phyloP scores from a whole-genome alignment of 37 sponge, comb jelly and placozoan species.

The Cladorhizidae sp. region DNA sequence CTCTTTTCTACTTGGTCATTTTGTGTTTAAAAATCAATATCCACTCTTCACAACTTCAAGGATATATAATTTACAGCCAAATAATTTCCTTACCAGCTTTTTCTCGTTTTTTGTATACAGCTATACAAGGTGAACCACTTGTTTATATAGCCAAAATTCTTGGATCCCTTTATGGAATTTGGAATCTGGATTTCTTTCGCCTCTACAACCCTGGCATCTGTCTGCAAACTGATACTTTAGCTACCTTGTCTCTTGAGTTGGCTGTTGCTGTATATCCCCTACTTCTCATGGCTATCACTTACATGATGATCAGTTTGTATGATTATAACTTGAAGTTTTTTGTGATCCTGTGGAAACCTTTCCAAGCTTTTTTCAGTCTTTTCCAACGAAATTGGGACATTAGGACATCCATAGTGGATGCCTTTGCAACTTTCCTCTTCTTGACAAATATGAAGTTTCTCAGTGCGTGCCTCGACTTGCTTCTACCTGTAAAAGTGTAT shows the following conservation, averaged over 20 bases:
- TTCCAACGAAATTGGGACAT: slow-evolving; percentile 41
- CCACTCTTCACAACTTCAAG: slow-evolving; percentile 4
- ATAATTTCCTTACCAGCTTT: background rate
- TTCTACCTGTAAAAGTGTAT: slow-evolving; percentile 18
- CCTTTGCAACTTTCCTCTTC: slow-evolving; percentile 56
- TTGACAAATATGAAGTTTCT: slow-evolving; percentile 60
- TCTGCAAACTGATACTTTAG: slow-evolving; percentile 8
- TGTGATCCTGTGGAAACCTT: slow-evolving; percentile 13
- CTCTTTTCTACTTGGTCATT: slow-evolving; percentile 22
- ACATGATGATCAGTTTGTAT: slow-evolving; percentile 12
- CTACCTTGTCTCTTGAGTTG: slow-evolving; percentile 23
- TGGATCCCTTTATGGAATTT: slow-evolving; percentile 6
- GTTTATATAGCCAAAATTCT: background rate
- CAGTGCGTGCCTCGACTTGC: slow-evolving; percentile 38
- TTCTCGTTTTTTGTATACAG: background rate
- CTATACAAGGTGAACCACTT: background rate
- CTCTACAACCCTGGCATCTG: slow-evolving; percentile 6
- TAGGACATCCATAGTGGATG: slow-evolving; percentile 39
- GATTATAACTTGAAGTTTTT: slow-evolving; percentile 1
- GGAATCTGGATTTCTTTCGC: slow-evolving; percentile 36
- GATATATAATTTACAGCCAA: slow-evolving; percentile 12
- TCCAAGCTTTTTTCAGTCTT: slow-evolving; percentile 9
- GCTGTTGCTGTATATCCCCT: slow-evolving; percentile 38
- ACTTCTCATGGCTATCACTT: slow-evolving; percentile 1
- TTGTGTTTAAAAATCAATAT: slow-evolving; percentile 14